A percentile compares a stretch with the other conserved stretches of the same genome.
Evolutionary conservation across 2,888 invertebrate genomes (phyloP).

Genomic region (Sepiola atlantica): DNA sequence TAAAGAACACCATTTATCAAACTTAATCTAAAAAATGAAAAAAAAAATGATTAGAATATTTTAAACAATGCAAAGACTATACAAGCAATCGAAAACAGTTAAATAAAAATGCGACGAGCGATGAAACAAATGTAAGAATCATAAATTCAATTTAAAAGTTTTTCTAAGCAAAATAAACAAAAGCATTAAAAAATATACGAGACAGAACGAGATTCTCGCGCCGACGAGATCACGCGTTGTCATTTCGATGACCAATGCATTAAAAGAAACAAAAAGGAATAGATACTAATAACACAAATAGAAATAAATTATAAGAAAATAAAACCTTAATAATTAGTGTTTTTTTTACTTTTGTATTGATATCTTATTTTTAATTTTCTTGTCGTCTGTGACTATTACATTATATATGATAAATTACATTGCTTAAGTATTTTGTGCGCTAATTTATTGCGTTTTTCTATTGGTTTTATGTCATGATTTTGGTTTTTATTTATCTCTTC

Average conservation of each 20-base stretch:
- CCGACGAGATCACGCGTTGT: not conserved
- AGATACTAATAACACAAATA: not conserved
- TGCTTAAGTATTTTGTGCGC: not conserved
- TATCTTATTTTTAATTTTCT: not conserved
- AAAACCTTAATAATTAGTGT: not conserved
- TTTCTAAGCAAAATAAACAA: not conserved
- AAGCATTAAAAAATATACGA: not conserved
- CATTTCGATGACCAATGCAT: not conserved
- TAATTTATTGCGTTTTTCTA: not conserved
- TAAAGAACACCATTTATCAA: too few species aligned
- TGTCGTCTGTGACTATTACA: not conserved
- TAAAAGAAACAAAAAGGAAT: not conserved
- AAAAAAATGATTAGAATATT: too few species aligned
- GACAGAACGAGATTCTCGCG: not conserved
- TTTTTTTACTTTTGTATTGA: not conserved
- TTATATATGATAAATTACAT: conserved; percentile 19
- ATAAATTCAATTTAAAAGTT: not conserved
- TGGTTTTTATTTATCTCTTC: not conserved
- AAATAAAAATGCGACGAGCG: not conserved
- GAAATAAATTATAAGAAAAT: not conserved
- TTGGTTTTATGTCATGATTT: not conserved
- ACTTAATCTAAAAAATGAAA: too few species aligned
- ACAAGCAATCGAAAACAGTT: not conserved
- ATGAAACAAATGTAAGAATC: not conserved
- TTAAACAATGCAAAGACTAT: too few species aligned